These are phyloP conservation scores for Philonicus albiceps DNA, from an alignment of 2,888 invertebrate species.

Conservation along the genomic window DNA sequence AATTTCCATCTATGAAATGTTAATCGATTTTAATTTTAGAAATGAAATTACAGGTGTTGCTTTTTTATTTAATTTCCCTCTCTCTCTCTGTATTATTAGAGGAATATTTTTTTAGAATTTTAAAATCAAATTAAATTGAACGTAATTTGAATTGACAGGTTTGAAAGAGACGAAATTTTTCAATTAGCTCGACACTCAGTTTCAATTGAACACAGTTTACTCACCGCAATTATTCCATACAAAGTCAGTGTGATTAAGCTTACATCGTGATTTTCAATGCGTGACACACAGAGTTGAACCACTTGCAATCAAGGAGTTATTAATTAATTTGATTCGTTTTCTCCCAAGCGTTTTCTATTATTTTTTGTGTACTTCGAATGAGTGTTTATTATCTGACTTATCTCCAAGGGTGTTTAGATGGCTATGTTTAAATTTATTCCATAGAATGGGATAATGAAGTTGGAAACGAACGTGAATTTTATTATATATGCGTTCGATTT, in stretches of 20 bases:
- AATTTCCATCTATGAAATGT: too few relatives aligned
- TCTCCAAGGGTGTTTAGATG: not conserved
- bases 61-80: too few relatives aligned
- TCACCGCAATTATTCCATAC: not conserved
- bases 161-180: not conserved
- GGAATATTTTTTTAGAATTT: not conserved
- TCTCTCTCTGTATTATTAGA: not conserved
- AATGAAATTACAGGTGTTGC: too few relatives aligned
- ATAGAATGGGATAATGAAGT: not conserved
- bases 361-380: not conserved
- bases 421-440: not conserved
- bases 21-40: too few relatives aligned
- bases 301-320: not conserved
- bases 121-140: not conserved
- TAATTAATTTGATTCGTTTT: not conserved
- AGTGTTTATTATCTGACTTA: not conserved
- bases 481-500: not conserved
- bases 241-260: not conserved
- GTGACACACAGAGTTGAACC: not conserved
- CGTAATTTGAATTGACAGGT: not conserved
- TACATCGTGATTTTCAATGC: not conserved
- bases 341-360: not conserved
- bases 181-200: not conserved
- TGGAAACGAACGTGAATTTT: not conserved
- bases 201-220: not conserved